Percentiles rank a stretch among this genome's conserved stretches.
phyloP scores from a whole-genome alignment of 2,888 invertebrate species.

The Amphiduros pacificus region DNA sequence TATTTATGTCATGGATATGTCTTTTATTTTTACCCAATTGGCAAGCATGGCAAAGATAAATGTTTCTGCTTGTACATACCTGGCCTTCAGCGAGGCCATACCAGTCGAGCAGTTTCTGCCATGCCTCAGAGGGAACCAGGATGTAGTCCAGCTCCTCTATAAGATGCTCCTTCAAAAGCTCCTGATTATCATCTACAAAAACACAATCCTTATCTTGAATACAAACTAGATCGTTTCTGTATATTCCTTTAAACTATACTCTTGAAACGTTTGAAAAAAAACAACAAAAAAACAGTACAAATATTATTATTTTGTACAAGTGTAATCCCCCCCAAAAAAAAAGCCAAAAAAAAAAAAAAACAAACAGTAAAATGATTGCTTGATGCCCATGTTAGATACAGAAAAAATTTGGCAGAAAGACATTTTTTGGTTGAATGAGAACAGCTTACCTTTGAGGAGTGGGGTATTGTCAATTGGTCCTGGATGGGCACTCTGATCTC shows the following conservation, averaged over 20 bases:
- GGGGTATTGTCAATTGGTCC: constrained; percentile 38
- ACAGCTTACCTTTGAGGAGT: constrained; percentile 57
- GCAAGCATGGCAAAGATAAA: neutral
- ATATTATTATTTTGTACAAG: too few relatives aligned
- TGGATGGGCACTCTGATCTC: constrained; percentile 29
- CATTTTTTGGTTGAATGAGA: too few relatives aligned
- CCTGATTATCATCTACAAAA: constrained; percentile 13
- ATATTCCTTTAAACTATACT: too few relatives aligned
- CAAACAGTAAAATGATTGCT: too few relatives aligned
- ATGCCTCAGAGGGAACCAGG: constrained; percentile 61
- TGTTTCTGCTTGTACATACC: constrained; percentile 32
- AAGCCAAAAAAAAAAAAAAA: too few relatives aligned
- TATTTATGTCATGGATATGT: neutral
- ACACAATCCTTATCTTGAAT: neutral
- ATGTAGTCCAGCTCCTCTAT: constrained; percentile 62
- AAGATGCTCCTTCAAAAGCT: constrained; percentile 58
- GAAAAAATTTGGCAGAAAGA: too few relatives aligned
- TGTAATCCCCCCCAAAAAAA: too few relatives aligned
- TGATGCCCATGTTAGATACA: too few relatives aligned
- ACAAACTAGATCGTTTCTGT: too few relatives aligned
- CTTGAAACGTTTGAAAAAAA: too few relatives aligned
- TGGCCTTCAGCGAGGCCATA: constrained; percentile 51
- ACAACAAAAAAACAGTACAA: too few relatives aligned
- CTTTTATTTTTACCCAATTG: neutral
- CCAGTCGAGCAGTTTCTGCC: constrained; percentile 59